phyloP scores from a whole-genome alignment of 1,140 invertebrate species.

The Portunus trituberculatus region DNA sequence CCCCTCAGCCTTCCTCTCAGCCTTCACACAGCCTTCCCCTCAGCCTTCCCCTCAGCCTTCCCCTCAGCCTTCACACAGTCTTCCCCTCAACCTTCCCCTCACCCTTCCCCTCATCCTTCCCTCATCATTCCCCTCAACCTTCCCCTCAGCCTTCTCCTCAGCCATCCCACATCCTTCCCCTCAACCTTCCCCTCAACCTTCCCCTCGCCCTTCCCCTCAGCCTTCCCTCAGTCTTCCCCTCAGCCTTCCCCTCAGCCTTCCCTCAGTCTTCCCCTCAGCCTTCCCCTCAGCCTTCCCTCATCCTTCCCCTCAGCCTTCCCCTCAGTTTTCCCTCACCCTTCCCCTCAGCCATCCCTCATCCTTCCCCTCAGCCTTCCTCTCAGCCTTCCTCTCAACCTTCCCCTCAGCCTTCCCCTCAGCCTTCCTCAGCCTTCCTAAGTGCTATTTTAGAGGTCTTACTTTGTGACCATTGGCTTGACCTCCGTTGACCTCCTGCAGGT shows the following conservation, averaged over 20 bases:
- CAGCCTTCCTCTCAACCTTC: neutral
- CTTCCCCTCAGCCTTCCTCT: neutral
- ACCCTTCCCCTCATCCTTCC: neutral
- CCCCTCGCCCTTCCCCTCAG: neutral
- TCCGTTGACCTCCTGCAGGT: slow-evolving; percentile 57
- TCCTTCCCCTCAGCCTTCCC: neutral
- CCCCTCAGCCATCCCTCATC: too few species aligned
- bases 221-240: too few species aligned
- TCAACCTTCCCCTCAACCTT: neutral
- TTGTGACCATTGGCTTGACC: slow-evolving; percentile 42
- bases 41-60: neutral
- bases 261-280: neutral
- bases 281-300: neutral
- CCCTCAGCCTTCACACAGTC: too few species aligned
- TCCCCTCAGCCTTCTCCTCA: neutral
- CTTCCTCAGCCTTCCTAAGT: neutral
- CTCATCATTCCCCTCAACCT: too few species aligned
- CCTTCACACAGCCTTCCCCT: neutral
- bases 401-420: neutral
- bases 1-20: neutral
- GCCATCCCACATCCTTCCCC: too few species aligned
- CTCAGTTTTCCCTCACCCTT: neutral
- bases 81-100: neutral
- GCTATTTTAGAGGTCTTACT: neutral
- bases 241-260: neutral